These are phyloP conservation scores for Metopolophium dirhodum DNA, from an alignment of 1,140 invertebrate species.

Conservation along the genomic window DNA sequence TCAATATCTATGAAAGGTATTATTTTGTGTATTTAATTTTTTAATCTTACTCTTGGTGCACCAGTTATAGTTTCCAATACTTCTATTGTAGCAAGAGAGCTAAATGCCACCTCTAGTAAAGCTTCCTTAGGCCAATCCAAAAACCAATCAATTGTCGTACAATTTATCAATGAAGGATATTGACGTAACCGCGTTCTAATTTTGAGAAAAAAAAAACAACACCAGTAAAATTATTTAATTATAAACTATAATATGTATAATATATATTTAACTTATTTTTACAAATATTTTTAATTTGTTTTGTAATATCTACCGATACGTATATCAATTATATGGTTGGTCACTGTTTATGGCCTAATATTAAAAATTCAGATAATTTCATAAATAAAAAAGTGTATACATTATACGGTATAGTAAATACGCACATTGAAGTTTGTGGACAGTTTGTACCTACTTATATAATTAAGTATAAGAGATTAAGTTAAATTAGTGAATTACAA, in stretches of 20 bases:
- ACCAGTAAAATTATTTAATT: neutral
- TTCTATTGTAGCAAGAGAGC: constrained; percentile 73
- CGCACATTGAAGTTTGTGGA: neutral
- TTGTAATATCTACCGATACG: too few species aligned
- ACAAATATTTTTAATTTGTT: neutral
- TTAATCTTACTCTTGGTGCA: constrained; percentile 57
- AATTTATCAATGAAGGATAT: constrained; percentile 84
- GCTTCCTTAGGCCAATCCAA: constrained; percentile 85
- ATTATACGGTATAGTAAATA: neutral
- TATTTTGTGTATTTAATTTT: constrained; percentile 2
- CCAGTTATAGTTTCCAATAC: constrained; percentile 70
- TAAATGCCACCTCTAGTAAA: constrained; percentile 80
- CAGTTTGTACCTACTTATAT: neutral
- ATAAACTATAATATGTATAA: neutral
- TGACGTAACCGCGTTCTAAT: constrained; percentile 80
- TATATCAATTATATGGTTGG: too few species aligned
- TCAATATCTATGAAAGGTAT: neutral
- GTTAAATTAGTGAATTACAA: neutral
- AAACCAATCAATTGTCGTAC: constrained; percentile 89
- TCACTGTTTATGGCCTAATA: too few species aligned
- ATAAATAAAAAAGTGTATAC: neutral
- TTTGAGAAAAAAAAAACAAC: constrained; percentile 62
- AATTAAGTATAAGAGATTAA: neutral
- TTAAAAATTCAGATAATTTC: too few species aligned
- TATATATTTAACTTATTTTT: neutral